phyloP scores from a whole-genome alignment of 2,113 vertebrate genomes.

The Macquaria australasica region DNA sequence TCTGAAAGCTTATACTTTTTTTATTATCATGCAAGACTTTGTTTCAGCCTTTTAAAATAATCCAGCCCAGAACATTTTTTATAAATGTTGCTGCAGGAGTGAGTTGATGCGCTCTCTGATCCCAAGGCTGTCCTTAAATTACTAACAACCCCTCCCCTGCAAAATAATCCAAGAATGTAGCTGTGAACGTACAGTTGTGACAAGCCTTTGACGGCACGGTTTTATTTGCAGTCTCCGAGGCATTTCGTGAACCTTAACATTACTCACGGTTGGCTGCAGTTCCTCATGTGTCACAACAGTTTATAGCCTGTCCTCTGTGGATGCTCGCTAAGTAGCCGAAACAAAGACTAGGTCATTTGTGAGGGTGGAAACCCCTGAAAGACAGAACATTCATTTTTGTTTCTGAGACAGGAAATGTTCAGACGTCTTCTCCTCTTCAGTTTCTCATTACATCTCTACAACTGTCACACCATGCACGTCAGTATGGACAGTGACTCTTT shows the following conservation, averaged over 20 bases:
- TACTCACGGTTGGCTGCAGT: constrained; percentile 70
- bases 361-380: constrained; percentile 33
- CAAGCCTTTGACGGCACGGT: constrained; percentile 43
- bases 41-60: background rate
- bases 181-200: constrained; percentile 55
- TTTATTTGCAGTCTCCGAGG: constrained; percentile 58
- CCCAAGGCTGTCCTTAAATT: constrained; percentile 7
- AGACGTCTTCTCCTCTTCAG: constrained; percentile 26
- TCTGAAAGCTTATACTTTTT: background rate
- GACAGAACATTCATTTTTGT: constrained; percentile 36
- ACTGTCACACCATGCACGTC: constrained; percentile 22
- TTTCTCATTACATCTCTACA: constrained; percentile 29
- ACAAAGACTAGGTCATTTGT: constrained; percentile 52
- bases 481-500: background rate
- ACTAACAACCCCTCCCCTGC: background rate
- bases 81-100: constrained; percentile 5
- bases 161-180: constrained; percentile 11
- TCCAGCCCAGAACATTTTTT: background rate
- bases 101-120: constrained; percentile 12
- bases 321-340: constrained; percentile 39
- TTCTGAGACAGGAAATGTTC: constrained; percentile 38
- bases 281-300: constrained; percentile 78
- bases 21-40: background rate
- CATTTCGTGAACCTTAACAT: constrained; percentile 73
- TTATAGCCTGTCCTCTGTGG: constrained; percentile 66